Evolutionary conservation across 2,113 vertebrate species (phyloP).

Genomic region (Corythoichthys intestinalis): DNA sequence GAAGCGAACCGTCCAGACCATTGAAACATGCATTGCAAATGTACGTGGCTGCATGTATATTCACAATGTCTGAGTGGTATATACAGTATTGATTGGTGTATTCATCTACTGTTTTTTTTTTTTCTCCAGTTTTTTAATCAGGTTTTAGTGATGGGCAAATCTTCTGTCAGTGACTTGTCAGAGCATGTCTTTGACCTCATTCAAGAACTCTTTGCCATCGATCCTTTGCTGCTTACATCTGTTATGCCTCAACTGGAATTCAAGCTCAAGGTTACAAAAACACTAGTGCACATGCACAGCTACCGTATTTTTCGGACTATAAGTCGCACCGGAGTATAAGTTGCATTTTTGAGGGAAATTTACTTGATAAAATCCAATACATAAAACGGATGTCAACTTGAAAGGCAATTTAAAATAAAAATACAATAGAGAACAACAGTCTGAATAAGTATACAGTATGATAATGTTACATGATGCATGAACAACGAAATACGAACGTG

Average conservation of each 20-base stretch:
- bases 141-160: slow-evolving; percentile 97
- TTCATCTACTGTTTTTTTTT: neutral
- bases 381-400: no score
- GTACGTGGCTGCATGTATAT: slow-evolving; percentile 70
- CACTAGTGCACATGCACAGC: neutral
- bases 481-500: no score
- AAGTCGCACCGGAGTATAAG: no score
- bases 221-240: slow-evolving; percentile 91
- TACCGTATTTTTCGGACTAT: no score
- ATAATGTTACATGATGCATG: no score
- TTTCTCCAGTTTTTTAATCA: slow-evolving; percentile 93
- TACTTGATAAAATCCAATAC: no score
- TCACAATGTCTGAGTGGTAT: neutral
- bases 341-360: no score
- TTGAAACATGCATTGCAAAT: slow-evolving; percentile 96
- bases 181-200: slow-evolving; percentile 99
- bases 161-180: slow-evolving; percentile 96
- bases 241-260: slow-evolving; percentile 99
- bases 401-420: no score
- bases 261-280: slow-evolving; percentile 86
- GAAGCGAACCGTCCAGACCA: slow-evolving; percentile 96
- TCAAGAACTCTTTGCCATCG: slow-evolving; percentile 97
- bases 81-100: neutral
- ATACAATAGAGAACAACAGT: no score
- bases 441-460: no score